phyloP scores from a whole-genome alignment of 2,113 vertebrate species.

The Gulo gulo region DNA sequence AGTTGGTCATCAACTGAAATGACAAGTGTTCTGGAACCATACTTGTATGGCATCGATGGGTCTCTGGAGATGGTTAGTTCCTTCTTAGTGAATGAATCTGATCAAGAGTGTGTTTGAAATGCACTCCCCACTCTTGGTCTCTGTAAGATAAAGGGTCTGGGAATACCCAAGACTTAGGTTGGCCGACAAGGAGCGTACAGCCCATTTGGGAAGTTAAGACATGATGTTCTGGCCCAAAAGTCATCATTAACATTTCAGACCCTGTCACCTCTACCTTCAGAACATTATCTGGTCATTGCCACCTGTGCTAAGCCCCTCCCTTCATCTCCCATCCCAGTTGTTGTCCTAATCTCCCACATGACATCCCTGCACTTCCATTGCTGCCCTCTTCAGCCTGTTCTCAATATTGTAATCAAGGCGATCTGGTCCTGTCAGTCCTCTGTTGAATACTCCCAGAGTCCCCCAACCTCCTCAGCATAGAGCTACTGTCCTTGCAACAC shows the following conservation, averaged over 20 bases:
- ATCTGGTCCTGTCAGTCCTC: not conserved
- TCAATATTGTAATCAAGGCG: not conserved
- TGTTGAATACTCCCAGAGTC: not conserved
- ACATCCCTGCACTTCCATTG: not conserved
- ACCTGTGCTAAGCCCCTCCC: not conserved
- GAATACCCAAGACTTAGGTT: not conserved
- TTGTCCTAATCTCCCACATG: not conserved
- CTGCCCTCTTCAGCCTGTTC: not conserved
- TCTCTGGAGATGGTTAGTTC: not conserved
- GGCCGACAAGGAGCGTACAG: not conserved
- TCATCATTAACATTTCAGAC: not conserved
- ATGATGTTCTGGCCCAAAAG: not conserved
- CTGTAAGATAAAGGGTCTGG: not conserved
- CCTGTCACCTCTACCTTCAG: not conserved
- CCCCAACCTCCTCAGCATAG: not conserved
- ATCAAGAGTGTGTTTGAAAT: not conserved
- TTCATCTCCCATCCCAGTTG: fast-evolving
- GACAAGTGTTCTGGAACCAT: not conserved
- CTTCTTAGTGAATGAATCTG: not conserved
- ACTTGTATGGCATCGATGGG: not conserved
- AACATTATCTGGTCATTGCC: not conserved
- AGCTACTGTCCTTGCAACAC: not conserved
- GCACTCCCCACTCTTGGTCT: not conserved
- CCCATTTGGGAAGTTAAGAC: not conserved
- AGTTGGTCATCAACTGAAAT: not conserved